Percentiles rank a stretch among this genome's conserved stretches.
phyloP scores from a whole-genome alignment of 2,113 vertebrate genomes.

The Caracal caracal region DNA sequence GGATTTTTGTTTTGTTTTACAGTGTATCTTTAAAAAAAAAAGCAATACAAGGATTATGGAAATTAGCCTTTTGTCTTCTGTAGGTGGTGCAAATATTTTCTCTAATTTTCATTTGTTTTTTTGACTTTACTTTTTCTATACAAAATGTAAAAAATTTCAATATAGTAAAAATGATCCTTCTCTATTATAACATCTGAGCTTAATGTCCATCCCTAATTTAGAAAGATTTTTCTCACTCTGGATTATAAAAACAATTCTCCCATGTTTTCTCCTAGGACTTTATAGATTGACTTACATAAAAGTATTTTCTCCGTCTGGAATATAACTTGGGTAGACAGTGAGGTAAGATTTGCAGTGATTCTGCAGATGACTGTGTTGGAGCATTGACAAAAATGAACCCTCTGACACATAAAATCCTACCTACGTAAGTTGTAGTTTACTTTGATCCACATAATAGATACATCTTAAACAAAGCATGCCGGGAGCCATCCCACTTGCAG shows the following conservation, averaged over 20 bases:
- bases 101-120: constrained; percentile 25
- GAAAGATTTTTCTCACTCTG: background rate
- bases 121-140: constrained; percentile 17
- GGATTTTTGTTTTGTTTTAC: background rate
- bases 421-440: background rate
- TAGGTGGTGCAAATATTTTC: background rate
- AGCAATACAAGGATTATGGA: background rate
- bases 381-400: background rate
- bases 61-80: background rate
- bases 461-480: background rate
- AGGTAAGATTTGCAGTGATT: constrained; percentile 15
- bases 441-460: background rate
- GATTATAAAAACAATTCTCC: background rate
- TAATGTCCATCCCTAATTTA: background rate
- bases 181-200: constrained; percentile 12
- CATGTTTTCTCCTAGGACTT: background rate
- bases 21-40: background rate
- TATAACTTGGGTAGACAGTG: constrained; percentile 12
- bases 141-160: background rate
- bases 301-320: background rate
- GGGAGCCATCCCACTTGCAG: background rate
- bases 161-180: background rate
- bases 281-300: constrained; percentile 21
- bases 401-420: background rate
- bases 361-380: background rate